Base-by-base conservation (phyloP, 2,113 vertebrate species). In the Centropus bengalensis region DNA sequence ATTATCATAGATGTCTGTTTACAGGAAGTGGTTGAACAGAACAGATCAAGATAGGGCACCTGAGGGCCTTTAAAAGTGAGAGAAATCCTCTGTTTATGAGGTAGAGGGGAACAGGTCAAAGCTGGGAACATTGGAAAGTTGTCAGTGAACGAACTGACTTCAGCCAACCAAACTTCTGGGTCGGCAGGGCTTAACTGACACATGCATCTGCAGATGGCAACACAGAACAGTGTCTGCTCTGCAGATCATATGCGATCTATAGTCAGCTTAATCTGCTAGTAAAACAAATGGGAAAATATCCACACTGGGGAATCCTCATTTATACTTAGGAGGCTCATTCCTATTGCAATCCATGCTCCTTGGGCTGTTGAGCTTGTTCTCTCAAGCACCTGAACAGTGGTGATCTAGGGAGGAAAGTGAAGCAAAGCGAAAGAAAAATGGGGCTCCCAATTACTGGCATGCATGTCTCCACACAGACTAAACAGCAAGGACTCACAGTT, bases 1-100 rank as follows among this genome's bases (percentile, higher is more conserved):
- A 94, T 94, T 86, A 93, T 86, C 94, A 84, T 96, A 97, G 94
- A 96, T 93, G 86, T 96, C 94, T 94, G 89, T 96, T 97, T 96
- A 94, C 90, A 94, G 82, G 94, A 96, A 96, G 87, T 88, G 83
- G 94, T 86, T 96, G 96, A 96, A 94, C 28, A 7, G 84, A 97
- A 80, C 64, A 95, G 93, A 94, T 90, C 86, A 82, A 89, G 40
- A 96, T 93, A 97, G 88, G 69, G 91, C 58, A 91, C 91, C 93
- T 8, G 1, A 81, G 96, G 93, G 95, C 89, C 95, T 93, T 80
- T 96, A 96, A 96, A 94, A 93, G 62, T 95, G 28, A 67, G 91
- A 95, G 91, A 95, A 96, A 95, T 91, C 75, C 63, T 87, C 79
- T 92, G 86, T 95, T 97, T 94, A 95, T 95, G 91, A 93, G 92